These are phyloP conservation scores for Neotoma lepida DNA, from an alignment of 2,113 vertebrate genomes.

Conservation along the genomic window DNA sequence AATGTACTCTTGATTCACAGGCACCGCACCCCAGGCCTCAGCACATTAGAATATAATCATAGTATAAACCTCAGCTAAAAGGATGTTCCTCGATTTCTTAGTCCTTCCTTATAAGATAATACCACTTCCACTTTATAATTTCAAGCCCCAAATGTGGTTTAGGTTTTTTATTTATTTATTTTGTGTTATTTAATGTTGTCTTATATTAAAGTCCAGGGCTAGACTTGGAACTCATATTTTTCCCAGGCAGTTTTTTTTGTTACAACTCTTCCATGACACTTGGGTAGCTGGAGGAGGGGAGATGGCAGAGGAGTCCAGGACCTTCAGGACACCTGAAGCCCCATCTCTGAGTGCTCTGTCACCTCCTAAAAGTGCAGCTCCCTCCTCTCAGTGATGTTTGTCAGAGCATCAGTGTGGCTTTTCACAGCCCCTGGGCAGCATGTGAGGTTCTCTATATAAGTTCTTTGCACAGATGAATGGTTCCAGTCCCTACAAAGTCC, in stretches of 20 bases:
- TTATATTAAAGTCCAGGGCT: background rate
- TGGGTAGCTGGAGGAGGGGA: background rate
- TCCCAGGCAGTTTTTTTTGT: background rate
- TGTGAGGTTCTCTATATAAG: background rate
- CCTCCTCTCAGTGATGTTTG: background rate
- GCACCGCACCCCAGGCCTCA: background rate
- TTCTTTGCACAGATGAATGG: background rate
- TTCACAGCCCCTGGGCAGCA: too few relatives aligned
- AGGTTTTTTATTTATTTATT: background rate
- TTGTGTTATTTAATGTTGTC: background rate
- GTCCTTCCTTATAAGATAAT: background rate
- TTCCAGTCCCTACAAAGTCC: background rate
- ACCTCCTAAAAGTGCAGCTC: background rate
- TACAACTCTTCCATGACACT: background rate
- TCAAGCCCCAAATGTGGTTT: background rate
- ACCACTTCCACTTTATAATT: background rate
- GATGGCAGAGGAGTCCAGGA: too few relatives aligned
- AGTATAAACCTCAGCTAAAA: background rate
- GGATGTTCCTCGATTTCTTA: background rate
- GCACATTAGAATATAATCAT: background rate
- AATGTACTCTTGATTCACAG: background rate
- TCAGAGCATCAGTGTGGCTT: background rate
- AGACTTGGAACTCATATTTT: slow-evolving; percentile 5
- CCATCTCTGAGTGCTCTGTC: background rate
- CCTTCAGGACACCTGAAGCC: background rate